Conservation (phyloP, 64 coral and sea anemone species). For the Actinia equina region DNA sequence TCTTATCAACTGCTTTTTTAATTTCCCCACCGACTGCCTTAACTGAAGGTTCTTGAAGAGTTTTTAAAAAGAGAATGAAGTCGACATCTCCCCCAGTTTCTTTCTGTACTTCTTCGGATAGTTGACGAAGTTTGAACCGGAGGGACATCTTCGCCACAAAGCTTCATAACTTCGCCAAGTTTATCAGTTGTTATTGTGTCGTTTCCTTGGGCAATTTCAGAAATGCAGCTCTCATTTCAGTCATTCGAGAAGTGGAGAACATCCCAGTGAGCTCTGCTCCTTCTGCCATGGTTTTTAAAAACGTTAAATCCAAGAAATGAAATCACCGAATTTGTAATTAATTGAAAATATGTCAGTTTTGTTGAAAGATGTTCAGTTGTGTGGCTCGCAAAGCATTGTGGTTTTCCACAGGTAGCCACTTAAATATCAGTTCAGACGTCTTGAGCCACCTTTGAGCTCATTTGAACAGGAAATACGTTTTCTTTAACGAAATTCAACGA, state of each 20-base stretch:
- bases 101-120: constrained; percentile 61
- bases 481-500: too few relatives aligned
- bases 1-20: constrained; percentile 72
- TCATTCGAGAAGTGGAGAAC: constrained; percentile 70
- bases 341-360: background rate
- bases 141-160: constrained; percentile 82
- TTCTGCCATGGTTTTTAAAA: background rate
- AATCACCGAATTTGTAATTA: background rate
- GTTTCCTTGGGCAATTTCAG: constrained; percentile 59
- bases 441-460: too few relatives aligned
- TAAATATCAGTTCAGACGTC: background rate
- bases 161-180: constrained; percentile 82
- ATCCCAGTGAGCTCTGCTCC: constrained; percentile 63
- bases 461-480: too few relatives aligned
- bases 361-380: background rate
- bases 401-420: background rate
- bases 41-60: constrained; percentile 69
- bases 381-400: background rate
- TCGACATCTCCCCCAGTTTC: constrained; percentile 49
- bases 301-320: background rate
- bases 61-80: constrained; percentile 73
- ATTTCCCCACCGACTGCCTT: constrained; percentile 80
- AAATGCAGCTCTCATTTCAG: constrained; percentile 82
- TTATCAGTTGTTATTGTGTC: constrained; percentile 60
- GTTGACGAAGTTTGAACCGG: constrained; percentile 73